Evolutionary conservation across 2,888 invertebrate genomes (phyloP).

Genomic region (Colletes collaris): DNA sequence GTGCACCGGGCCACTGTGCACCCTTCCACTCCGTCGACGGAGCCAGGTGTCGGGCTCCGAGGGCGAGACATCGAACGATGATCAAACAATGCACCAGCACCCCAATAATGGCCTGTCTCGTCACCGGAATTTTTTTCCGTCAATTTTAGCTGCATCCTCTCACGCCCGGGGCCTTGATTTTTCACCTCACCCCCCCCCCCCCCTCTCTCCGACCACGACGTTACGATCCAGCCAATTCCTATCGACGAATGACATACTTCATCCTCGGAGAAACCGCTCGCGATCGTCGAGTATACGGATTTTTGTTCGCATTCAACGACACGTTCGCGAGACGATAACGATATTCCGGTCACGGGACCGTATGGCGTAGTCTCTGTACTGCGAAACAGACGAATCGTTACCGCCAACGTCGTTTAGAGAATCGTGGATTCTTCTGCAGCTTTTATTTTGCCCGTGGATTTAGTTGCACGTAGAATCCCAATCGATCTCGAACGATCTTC

Average conservation of each 20-base stretch:
- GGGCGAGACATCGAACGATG: constrained; percentile 21
- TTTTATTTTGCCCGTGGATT: too few relatives aligned
- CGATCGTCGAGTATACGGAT: too few relatives aligned
- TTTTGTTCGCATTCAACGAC: background rate
- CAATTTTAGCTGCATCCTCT: constrained; percentile 38
- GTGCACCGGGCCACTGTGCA: constrained; percentile 16
- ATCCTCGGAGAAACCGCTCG: constrained; percentile 15
- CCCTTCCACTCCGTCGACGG: constrained; percentile 25
- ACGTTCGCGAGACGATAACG: background rate
- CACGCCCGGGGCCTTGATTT: background rate
- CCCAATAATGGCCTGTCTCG: constrained; percentile 39
- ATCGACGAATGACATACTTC: constrained; percentile 59
- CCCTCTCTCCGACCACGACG: background rate
- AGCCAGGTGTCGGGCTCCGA: background rate
- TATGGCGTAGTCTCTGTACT: too few relatives aligned
- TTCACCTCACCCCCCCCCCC: background rate
- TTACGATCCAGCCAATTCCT: constrained; percentile 3
- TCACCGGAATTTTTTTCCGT: constrained; percentile 35
- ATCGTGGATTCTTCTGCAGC: too few relatives aligned
- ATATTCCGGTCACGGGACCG: constrained; percentile 13
- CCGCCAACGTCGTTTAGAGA: too few relatives aligned
- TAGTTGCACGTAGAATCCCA: too few relatives aligned
- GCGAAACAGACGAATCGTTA: too few relatives aligned
- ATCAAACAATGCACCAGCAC: constrained; percentile 60
- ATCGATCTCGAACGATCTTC: too few relatives aligned